phyloP scores from a whole-genome alignment of 2,797 vertebrate species.

The Iguana delicatissima region DNA sequence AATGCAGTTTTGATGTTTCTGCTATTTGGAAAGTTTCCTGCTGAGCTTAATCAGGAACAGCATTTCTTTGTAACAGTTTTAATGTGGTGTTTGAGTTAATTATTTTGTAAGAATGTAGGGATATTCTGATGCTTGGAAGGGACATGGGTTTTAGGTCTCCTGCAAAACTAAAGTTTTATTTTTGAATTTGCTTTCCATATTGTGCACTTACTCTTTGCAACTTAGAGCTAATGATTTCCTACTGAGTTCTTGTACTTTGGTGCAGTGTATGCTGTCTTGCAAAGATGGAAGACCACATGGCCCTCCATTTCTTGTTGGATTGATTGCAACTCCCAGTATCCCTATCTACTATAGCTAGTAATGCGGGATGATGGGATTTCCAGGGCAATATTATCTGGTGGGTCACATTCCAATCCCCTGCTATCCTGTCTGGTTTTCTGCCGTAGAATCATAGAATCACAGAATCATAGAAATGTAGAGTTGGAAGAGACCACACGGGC shows the following conservation, averaged over 20 bases:
- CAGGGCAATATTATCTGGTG: neutral
- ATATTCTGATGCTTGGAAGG: neutral
- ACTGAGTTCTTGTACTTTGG: neutral
- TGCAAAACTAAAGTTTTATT: neutral
- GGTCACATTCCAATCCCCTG: neutral
- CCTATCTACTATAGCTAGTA: neutral
- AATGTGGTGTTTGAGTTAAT: neutral
- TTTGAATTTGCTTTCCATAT: neutral
- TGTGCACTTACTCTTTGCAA: neutral
- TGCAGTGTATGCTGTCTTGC: neutral
- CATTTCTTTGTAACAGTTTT: neutral
- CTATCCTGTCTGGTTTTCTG: neutral
- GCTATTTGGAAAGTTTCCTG: neutral
- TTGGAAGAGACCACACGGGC: too few relatives aligned
- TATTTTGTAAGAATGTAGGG: neutral
- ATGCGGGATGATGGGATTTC: neutral
- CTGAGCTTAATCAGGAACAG: neutral
- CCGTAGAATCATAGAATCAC: too few relatives aligned
- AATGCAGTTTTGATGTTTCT: neutral
- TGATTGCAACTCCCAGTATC: neutral
- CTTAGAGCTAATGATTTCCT: neutral
- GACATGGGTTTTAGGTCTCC: neutral
- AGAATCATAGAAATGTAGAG: too few relatives aligned
- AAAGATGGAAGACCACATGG: neutral
- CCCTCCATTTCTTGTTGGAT: neutral